Evolutionary conservation across 2,888 invertebrate species (phyloP), one percentile per base, ranked within the genome.

Genomic region (Steinernema scapterisci): DNA sequence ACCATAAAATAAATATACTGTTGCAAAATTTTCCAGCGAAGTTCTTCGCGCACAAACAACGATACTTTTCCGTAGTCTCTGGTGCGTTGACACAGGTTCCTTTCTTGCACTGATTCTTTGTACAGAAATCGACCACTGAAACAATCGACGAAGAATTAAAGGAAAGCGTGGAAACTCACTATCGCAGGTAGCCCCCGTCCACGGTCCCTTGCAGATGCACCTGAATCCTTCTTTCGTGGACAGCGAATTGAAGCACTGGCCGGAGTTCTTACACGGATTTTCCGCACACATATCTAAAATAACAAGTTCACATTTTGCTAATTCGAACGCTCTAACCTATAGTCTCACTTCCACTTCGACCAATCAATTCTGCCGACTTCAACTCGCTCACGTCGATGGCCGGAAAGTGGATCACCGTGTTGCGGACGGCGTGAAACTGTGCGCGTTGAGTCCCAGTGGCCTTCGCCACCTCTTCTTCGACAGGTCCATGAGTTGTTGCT

Each of bases 11-110:
- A 27, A 43, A 74, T 75, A 72, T 46, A 81, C 80, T 72, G 63
- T 80, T 77, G 70, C 82, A 82, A 11, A 75, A 72, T 9, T 76
- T 77, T 0, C 82, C 82, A 0, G 79, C 79, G 9, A 74, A 78
- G 25, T 78, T 78, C 23, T 76, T 74, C 31, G 54, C 46, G 70
- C 82, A 82, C 31, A 77, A 51, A 71, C 82, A 82, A 0, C 74
- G 73, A 56, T 79, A 82, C 63, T 63, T 63, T 1, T 76, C 71
- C 31, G 73, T 71, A 9, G 73, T 76, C 23, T 48, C 48, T 27
- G 73, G 71, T 43, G 77, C 80, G 70, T 77, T 79, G 44, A 71
- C 51, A 31, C 82, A 82, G 3, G 78, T 78, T 16, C 79, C 73
- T 25, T 78, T 75, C 27, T 78, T 2, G 31, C 63, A 63, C 13